These are phyloP conservation scores for Aphrocallistes beatrix DNA, from an alignment of 37 sponge, comb jelly and placozoan genomes.

Conservation along the genomic window DNA sequence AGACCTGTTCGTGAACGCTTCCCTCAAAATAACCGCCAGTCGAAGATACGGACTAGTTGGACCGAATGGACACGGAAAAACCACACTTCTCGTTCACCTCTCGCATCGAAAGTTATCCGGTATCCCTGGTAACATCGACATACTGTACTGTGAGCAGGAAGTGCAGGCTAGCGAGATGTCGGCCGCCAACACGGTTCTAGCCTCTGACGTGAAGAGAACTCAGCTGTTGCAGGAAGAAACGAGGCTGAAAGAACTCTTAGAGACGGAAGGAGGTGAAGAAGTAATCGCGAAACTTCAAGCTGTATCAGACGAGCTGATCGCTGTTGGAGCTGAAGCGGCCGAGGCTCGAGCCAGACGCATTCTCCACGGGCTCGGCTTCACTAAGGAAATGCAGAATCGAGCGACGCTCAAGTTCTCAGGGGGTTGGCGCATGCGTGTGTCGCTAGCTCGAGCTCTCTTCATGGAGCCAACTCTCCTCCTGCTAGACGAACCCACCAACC, in stretches of 20 bases:
- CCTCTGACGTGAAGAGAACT: slow-evolving; percentile 62
- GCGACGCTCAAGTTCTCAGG: slow-evolving; percentile 86
- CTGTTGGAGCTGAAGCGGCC: slow-evolving; percentile 85
- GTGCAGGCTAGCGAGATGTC: slow-evolving; percentile 69
- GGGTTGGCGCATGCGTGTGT: slow-evolving; percentile 98
- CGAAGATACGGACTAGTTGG: slow-evolving; percentile 92
- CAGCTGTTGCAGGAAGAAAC: slow-evolving; percentile 59
- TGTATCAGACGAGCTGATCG: slow-evolving; percentile 75
- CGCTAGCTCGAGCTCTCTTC: slow-evolving; percentile 94
- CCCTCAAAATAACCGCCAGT: slow-evolving; percentile 59
- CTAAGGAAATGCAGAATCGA: slow-evolving; percentile 85
- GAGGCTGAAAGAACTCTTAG: slow-evolving; percentile 25
- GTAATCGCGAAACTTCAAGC: slow-evolving; percentile 24
- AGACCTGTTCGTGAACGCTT: slow-evolving; percentile 82
- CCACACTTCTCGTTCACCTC: slow-evolving; percentile 84
- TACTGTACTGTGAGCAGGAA: slow-evolving; percentile 90
- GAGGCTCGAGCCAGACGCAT: slow-evolving; percentile 85
- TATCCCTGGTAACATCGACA: slow-evolving; percentile 81
- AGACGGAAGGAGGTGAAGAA: slow-evolving; percentile 56
- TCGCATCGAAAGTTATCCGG: slow-evolving; percentile 61
- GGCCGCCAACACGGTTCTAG: slow-evolving; percentile 82
- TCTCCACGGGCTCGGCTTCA: slow-evolving; percentile 81
- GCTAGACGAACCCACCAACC: slow-evolving; percentile 98
- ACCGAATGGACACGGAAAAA: slow-evolving; percentile 96
- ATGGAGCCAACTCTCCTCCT: slow-evolving; percentile 93